Base-by-base conservation (phyloP, 2,113 vertebrate species). In the Jaculus jaculus region DNA sequence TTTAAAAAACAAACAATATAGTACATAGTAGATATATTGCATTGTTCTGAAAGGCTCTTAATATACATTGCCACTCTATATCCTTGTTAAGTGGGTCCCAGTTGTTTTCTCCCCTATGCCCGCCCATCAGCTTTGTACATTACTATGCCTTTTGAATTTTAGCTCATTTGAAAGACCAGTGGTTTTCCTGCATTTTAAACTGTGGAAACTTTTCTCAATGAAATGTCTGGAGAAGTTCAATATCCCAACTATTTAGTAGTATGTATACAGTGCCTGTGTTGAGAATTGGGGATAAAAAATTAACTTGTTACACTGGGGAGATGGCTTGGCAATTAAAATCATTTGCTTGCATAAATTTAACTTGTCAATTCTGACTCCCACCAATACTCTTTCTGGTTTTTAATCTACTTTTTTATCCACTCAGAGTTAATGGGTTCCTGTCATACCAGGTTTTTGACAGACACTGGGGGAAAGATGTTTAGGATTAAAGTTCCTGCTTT, bases 191-290 rank as follows among this genome's bases (percentile, higher is more conserved):
- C n/a, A 86, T 47, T 92, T 69, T 42, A 10, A 37, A 9, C 23
- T 94, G 13, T 89, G 51, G 24, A 88, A 92, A 90, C 15, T 6
- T 89, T 73, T 84, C 30, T 93, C 58, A 90, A 74, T 77, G 51
- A 93, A 83, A 77, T 51, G 51, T 34, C 75, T 74, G 78, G 18
- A 20, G 11, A 69, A 47, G 3, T 87, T 92, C 23, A 95, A 10
- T 47, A 60, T 86, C 8, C 2, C 30, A 87, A 42, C 34, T 17
- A 80, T 75, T 83, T 84, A 74, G 66, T 34, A 17, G 12, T 23
- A 26, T 54, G 66, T 30, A 15, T 79, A 5, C 39, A 78, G 30
- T 80, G 11, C 84, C 71, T 88, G 18, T 20, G 0, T 47, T 68
- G 78, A 24, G 12, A 92, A 30, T 34, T 42, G 65, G n/a, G 51